Evolutionary conservation across 1,140 invertebrate species (phyloP).

Genomic region (Ectropis grisescens): DNA sequence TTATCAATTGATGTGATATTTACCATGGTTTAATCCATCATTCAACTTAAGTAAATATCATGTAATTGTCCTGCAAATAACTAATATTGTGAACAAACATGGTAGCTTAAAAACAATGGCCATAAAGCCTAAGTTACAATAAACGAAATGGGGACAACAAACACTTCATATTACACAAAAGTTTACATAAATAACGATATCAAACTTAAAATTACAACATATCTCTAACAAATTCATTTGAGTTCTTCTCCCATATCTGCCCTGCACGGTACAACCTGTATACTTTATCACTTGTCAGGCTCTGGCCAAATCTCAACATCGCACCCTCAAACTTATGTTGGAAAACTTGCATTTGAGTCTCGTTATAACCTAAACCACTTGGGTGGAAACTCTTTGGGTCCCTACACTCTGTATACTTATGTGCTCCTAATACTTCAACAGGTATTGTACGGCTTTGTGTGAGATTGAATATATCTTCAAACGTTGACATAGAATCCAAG

Average conservation of each 20-base stretch:
- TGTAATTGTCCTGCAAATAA: too few relatives aligned
- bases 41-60: too few relatives aligned
- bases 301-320: conserved; percentile 56
- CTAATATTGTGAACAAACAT: too few relatives aligned
- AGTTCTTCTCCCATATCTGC: conserved; percentile 59
- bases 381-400: conserved; percentile 44
- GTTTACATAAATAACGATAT: too few relatives aligned
- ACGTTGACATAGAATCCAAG: conserved; percentile 53
- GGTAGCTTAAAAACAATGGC: too few relatives aligned
- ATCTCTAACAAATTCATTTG: conserved; percentile 44
- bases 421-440: conserved; percentile 42
- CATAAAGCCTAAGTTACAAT: too few relatives aligned
- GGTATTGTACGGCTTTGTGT: conserved; percentile 30
- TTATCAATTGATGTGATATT: too few relatives aligned
- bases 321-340: conserved; percentile 66
- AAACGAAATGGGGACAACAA: too few relatives aligned
- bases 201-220: conserved; percentile 34
- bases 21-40: too few relatives aligned
- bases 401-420: conserved; percentile 62
- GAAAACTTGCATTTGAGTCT: conserved; percentile 61
- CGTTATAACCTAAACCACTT: conserved; percentile 47
- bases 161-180: too few relatives aligned
- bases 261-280: conserved; percentile 58
- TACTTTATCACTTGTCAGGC: conserved; percentile 54
- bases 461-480: conserved; percentile 57